Base-by-base conservation (phyloP, 2,113 vertebrate species). In the Panthera tigris region DNA sequence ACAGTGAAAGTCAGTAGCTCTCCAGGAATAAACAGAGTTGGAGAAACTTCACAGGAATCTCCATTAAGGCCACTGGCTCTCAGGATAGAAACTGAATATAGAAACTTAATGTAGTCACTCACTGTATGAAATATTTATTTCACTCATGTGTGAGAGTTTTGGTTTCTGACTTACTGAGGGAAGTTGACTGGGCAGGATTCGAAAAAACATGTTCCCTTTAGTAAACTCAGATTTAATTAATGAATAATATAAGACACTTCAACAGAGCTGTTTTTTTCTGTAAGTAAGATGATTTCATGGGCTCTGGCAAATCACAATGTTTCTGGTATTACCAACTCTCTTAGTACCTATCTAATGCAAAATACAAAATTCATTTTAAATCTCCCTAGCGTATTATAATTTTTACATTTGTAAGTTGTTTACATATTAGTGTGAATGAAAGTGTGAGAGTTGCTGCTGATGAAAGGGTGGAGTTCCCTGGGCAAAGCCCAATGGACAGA, bases 341-440 rank as follows among this genome's bases (percentile, higher is more conserved):
- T 36, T 81, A 92, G 25, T 27, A 39, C 7, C 8, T 78, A 57
- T 45, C 5, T 92, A 73, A 52, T 83, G 23, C 29, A 92, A 36
- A 92, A n/a, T 78, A 86, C 55, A 85, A 86, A 89, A 23, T 91
- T 85, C 27, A 91, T 88, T 94, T 84, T 27, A 90, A 93, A 78
- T 55, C 1, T 92, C 9, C 15, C 11, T 29, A 68, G 4, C 8
- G 13, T 88, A 74, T 88, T 68, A 36, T 36, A 79, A 82, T 69
- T 97, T 94, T 95, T 48, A 85, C 15, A 52, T 11, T 82, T 96
- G 50, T 45, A 18, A 91, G 10, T 82, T 92, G 6, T 52, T 94
- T 94, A 74, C 3, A 94, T 89, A 18, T 92, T 76, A 68, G 19
- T 81, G 11, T 91, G 55, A 92, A 65, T 84, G 41, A 88, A 91